Evolutionary conservation across 2,888 invertebrate species (phyloP).

Genomic region (Tryphoninae sp.): DNA sequence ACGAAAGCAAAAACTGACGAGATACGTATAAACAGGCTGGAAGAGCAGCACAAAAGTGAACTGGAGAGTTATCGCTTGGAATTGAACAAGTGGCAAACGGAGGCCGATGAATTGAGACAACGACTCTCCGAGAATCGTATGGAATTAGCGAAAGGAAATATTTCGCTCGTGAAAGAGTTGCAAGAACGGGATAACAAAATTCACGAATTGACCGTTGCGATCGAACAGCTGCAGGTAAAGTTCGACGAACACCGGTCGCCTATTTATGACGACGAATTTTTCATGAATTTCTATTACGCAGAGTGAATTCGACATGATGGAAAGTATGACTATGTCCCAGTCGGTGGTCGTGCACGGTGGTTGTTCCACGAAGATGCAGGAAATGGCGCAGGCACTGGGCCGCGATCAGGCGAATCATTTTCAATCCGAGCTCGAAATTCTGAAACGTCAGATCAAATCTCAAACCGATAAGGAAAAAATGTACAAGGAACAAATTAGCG

Average conservation of each 20-base stretch:
- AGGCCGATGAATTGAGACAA: constrained; percentile 81
- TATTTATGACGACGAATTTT: background rate
- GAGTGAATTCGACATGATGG: constrained; percentile 75
- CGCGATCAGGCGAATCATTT: constrained; percentile 69
- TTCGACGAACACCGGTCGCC: background rate
- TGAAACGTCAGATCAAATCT: constrained; percentile 74
- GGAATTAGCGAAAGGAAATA: constrained; percentile 77
- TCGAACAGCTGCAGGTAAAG: constrained; percentile 79
- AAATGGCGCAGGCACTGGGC: constrained; percentile 65
- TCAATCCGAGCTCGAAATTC: constrained; percentile 69
- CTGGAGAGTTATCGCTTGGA: constrained; percentile 86
- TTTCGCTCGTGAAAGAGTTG: constrained; percentile 79
- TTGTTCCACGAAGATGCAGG: constrained; percentile 69
- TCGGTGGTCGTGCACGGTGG: constrained; percentile 65
- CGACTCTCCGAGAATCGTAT: constrained; percentile 80
- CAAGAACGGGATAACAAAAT: constrained; percentile 82
- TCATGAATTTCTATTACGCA: constrained; percentile 44
- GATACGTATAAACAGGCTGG: constrained; percentile 79
- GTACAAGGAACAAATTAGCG: constrained; percentile 83
- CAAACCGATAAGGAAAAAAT: constrained; percentile 78
- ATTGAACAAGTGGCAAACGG: constrained; percentile 85
- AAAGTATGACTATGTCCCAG: constrained; percentile 68
- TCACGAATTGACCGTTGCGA: constrained; percentile 80
- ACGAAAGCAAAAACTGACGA: too few relatives aligned
- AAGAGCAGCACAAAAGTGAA: constrained; percentile 85